A percentile compares a stretch with the other conserved stretches of the same genome.
Evolutionary conservation across 1,140 invertebrate genomes (phyloP).

Genomic region (Cheumatopsyche charites): DNA sequence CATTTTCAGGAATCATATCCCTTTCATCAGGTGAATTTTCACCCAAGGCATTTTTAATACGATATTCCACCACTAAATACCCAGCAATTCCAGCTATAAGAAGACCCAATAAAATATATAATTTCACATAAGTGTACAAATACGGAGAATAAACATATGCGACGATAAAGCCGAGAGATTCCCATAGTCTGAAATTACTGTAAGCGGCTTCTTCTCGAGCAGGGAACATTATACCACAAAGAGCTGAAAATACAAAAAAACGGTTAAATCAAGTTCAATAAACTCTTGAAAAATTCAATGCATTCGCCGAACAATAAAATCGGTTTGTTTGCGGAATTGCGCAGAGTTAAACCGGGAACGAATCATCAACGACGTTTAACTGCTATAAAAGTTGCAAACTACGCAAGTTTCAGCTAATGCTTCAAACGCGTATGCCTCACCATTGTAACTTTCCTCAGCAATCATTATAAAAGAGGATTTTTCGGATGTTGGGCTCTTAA

Average conservation of each 20-base stretch:
- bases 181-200: conserved; percentile 91
- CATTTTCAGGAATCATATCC: not conserved
- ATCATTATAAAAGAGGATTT: too few relatives aligned
- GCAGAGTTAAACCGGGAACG: not conserved
- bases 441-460: too few relatives aligned
- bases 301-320: not conserved
- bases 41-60: conserved; percentile 28
- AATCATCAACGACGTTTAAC: conserved; percentile 21
- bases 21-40: not conserved
- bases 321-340: too few relatives aligned
- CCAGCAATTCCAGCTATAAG: conserved; percentile 75
- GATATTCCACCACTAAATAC: conserved; percentile 57
- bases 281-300: not conserved
- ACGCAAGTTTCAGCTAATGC: conserved; percentile 29
- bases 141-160: conserved; percentile 81
- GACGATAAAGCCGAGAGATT: conserved; percentile 87
- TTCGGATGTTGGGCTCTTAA: too few relatives aligned
- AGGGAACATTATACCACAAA: conserved; percentile 85
- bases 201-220: conserved; percentile 89
- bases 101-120: conserved; percentile 75
- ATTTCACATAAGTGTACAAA: conserved; percentile 77
- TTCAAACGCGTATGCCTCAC: not conserved
- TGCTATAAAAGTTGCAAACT: conserved; percentile 32
- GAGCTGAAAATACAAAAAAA: conserved; percentile 65
- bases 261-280: not conserved